Evolutionary conservation across 1,140 invertebrate species (phyloP), one percentile per base, ranked within the genome.

Genomic region (Solenopsis invicta): DNA sequence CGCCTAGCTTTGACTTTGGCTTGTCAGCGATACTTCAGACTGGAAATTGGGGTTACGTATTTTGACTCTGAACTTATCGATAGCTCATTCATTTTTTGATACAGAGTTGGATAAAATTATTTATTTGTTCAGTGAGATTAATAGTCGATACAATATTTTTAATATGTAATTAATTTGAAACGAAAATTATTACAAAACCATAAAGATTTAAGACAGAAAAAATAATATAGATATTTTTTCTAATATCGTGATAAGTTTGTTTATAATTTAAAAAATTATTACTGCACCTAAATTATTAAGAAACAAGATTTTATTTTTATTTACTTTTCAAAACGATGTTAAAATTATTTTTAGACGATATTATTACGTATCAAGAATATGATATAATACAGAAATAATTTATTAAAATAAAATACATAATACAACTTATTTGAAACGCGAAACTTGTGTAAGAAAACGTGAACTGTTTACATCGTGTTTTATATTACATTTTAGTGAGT

Each of bases 1-100:
- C 89, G 87, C 85, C 82, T 87, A 50, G 10, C 45, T 64, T 78
- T 78, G 64, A 81, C 66, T 81, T 81, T 81, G 52, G 41, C 29
- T 75, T 48, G 41, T 62, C 45, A 74, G 41, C 54, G 69, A 54
- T 62, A 41, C 41, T 61, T 84, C 13, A 84, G 80, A 84, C 48
- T 37, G 3, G 37, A 74, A 45, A 24, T 56, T 34, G 2, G 12
- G 50, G 24, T 71, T 34, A 24, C 54, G 24, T 56, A 4, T 84
- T 16, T 48, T 34, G 48, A 41, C n/a, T 18, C 2, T n/a, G 41
- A 66, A 52, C n/a, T 41, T 80, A 67, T 69, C 9, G 62, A 21
- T 13, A 16, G 13, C n/a, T 67, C 37, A 69, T 69, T 69, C 16
- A 16, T 13, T 37, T 67, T 48, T 18, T 9, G 24, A 45, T 64